phyloP scores from a whole-genome alignment of 92 coral and sea anemone species.

The Isaurus tuberculatus region DNA sequence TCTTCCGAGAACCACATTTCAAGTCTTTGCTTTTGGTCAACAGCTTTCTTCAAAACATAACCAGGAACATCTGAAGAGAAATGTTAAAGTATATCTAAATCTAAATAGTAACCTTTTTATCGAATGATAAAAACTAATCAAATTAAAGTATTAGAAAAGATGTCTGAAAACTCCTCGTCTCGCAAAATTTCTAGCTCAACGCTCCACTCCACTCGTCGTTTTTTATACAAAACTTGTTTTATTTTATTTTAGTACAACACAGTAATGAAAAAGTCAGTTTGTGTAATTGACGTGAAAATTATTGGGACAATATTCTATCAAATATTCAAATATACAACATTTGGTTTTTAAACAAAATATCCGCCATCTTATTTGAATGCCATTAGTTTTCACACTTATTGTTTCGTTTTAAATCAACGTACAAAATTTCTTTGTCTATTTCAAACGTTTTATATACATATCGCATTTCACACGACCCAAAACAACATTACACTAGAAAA shows the following conservation, averaged over 20 bases:
- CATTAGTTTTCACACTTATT: background rate
- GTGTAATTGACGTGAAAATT: too few species aligned
- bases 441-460: slow-evolving; percentile 28
- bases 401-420: slow-evolving; percentile 6
- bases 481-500: background rate
- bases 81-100: background rate
- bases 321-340: too few species aligned
- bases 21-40: slow-evolving; percentile 64
- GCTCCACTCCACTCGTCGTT: too few species aligned
- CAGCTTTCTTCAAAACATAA: slow-evolving; percentile 71
- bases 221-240: too few species aligned
- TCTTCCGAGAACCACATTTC: slow-evolving; percentile 91
- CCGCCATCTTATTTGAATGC: background rate
- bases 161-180: too few species aligned
- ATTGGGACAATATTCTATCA: too few species aligned
- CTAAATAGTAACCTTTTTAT: background rate
- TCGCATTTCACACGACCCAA: background rate
- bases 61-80: slow-evolving; percentile 74
- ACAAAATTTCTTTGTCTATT: slow-evolving; percentile 24
- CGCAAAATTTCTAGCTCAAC: too few species aligned
- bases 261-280: too few species aligned
- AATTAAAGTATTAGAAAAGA: too few species aligned
- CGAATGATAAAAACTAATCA: background rate
- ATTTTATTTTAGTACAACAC: too few species aligned
- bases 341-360: background rate